Percentiles rank a stretch among this genome's conserved stretches.
phyloP scores from a whole-genome alignment of 2,113 vertebrate species.

The Macrotus californicus region DNA sequence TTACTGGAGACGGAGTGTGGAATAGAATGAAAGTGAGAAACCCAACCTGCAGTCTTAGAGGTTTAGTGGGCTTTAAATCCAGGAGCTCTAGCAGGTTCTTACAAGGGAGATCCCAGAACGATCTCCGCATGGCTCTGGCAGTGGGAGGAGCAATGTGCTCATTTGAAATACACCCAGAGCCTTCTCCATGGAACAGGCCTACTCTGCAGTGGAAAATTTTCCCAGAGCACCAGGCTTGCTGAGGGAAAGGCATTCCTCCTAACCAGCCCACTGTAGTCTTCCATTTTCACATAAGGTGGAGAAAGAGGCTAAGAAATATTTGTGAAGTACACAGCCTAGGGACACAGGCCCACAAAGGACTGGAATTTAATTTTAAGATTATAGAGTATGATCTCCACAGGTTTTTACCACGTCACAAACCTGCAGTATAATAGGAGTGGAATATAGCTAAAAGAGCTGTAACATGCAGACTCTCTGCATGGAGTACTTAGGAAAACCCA shows the following conservation, averaged over 20 bases:
- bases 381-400: neutral
- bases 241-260: neutral
- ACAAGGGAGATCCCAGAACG: neutral
- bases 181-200: neutral
- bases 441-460: neutral
- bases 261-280: neutral
- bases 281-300: neutral
- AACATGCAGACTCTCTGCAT: neutral
- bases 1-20: neutral
- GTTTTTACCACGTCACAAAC: neutral
- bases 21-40: constrained; percentile 1
- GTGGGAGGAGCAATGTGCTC: neutral
- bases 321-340: neutral
- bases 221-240: neutral
- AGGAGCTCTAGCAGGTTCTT: neutral
- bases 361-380: neutral
- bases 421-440: neutral
- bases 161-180: neutral
- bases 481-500: neutral
- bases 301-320: neutral
- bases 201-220: neutral
- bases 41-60: neutral
- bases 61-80: neutral
- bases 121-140: neutral
- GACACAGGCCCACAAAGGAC: neutral